Evolutionary conservation across 1,140 invertebrate species (phyloP).

Genomic region (Tetramorium simillimum): DNA sequence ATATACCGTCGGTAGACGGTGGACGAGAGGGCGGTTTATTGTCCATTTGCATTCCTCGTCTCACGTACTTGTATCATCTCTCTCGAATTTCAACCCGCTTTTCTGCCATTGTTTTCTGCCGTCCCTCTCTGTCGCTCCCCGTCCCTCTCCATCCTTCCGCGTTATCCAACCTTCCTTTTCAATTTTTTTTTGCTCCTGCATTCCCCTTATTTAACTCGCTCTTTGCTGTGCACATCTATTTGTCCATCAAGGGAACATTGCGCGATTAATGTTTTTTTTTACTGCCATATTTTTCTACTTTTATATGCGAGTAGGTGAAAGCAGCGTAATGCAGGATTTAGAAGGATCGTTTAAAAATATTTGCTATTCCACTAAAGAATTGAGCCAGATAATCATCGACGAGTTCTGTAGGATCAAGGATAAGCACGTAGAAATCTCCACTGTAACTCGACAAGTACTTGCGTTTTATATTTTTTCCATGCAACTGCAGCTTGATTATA

Average conservation of each 20-base stretch:
- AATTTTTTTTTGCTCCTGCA: background rate
- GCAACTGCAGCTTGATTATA: background rate
- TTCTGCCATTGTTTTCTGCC: slow-evolving; percentile 23
- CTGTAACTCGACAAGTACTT: background rate
- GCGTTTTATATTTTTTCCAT: background rate
- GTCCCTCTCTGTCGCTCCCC: background rate
- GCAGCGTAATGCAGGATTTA: slow-evolving; percentile 10
- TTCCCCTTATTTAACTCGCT: slow-evolving; percentile 11
- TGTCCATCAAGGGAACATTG: slow-evolving; percentile 41
- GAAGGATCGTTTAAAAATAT: background rate
- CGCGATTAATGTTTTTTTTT: slow-evolving; percentile 15
- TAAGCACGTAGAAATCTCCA: background rate
- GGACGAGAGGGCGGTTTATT: slow-evolving; percentile 75
- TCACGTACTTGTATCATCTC: slow-evolving; percentile 57
- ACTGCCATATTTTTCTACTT: slow-evolving; percentile 28
- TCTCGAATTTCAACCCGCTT: slow-evolving; percentile 63
- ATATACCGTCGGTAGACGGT: slow-evolving; percentile 74
- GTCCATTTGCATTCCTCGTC: slow-evolving; percentile 76
- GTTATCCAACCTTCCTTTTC: slow-evolving; percentile 21
- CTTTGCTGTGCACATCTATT: slow-evolving; percentile 15
- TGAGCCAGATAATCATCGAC: slow-evolving; percentile 9
- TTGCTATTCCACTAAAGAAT: background rate
- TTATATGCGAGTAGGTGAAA: background rate
- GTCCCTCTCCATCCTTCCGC: background rate
- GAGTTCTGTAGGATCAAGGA: background rate